These are phyloP conservation scores for Papilio gigon DNA, from an alignment of 2,888 invertebrate species.

Conservation along the genomic window DNA sequence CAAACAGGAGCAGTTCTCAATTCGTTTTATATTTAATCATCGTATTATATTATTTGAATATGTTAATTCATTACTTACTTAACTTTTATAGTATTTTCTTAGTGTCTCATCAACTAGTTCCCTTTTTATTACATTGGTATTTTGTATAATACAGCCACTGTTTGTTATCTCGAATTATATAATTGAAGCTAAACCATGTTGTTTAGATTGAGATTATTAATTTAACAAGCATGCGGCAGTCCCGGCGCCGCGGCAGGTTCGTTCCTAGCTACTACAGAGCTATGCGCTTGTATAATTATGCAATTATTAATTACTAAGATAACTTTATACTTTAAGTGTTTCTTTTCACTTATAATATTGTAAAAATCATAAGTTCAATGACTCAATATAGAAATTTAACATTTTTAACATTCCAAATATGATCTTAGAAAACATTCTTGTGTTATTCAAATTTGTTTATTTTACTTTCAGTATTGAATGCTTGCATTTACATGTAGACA, in stretches of 20 bases:
- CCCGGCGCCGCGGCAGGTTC: conserved; percentile 46
- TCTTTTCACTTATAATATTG: not conserved
- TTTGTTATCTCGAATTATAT: conserved; percentile 2
- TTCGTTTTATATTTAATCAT: not conserved
- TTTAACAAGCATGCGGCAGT: conserved; percentile 49
- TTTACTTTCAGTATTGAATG: conserved; percentile 8
- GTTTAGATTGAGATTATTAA: conserved; percentile 14
- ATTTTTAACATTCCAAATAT: not conserved
- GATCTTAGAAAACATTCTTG: not conserved
- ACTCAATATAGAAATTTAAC: not conserved
- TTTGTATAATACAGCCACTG: no score
- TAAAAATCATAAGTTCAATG: not conserved
- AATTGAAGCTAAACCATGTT: conserved; percentile 28
- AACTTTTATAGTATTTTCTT: not conserved
- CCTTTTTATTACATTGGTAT: conserved; percentile 4
- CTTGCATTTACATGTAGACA: conserved; percentile 12
- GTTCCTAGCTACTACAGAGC: conserved; percentile 29
- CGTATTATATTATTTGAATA: not conserved
- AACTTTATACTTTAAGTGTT: not conserved
- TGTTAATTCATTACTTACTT: not conserved
- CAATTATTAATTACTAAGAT: not conserved
- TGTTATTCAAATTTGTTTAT: conserved; percentile 13
- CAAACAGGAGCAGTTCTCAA: no score
- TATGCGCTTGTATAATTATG: not conserved
- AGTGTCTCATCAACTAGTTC: not conserved